Evolutionary conservation across 2,113 vertebrate genomes (phyloP), one percentile per base, ranked within the genome.

Genomic region (Anser brachyrhynchus): DNA sequence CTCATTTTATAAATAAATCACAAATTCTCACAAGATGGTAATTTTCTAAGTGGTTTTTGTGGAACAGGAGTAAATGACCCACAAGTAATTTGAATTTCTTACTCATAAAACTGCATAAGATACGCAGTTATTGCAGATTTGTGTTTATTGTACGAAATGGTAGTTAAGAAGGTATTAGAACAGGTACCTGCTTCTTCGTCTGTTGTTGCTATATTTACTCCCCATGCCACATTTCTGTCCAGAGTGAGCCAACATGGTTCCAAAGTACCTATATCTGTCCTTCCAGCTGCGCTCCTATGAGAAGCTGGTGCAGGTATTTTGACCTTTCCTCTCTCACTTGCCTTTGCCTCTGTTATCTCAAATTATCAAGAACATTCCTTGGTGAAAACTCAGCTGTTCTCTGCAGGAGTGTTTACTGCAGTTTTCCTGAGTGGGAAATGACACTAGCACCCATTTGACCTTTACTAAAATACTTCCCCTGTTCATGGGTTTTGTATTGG

Each of bases 381-480:
- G 80, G 59, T 91, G 94, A 93, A 97, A 96, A 95, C 59, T 82
- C 93, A 96, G 90, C 95, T 96, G 87, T 92, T 96, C 87, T 89
- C 75, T 70, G 67, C 79, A 96, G 82, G 66, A 94, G 76, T 66
- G 37, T 96, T 95, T 87, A 93, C 70, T 96, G 92, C 76, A 85
- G 87, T 79, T 93, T 83, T 94, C 87, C 62, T 6, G 17, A 96
- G 82, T 78, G 71, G 67, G 87, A 89, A 97, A 89, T 81, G 84
- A 66, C 52, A 83, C 73, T 65, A 82, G 65, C 13, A 58, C 78
- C 69, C 76, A 87, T 46, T 8, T 95, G 93, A 96, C 95, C 96
- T 92, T 93, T 73, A 76, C 89, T 95, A 84, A 96, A 96, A 95
- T 54, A 89, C 61, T 89, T 89, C 86, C 29, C 73, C 33, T 86